phyloP scores from a whole-genome alignment of 2,797 vertebrate species.

The Chaunax sp. region DNA sequence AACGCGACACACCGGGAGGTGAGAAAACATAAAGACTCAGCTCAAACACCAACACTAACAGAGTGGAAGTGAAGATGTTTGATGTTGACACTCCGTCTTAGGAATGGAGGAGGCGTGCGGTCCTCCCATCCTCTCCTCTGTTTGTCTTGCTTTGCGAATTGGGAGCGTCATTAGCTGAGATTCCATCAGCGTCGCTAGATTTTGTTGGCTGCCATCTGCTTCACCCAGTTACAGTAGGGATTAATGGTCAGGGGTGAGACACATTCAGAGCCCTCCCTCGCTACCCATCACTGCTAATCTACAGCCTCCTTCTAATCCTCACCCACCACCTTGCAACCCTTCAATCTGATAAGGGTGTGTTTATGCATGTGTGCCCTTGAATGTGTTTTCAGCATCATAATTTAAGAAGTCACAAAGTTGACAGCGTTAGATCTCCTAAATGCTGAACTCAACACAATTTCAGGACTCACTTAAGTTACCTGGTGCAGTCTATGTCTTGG shows the following conservation, averaged over 20 bases:
- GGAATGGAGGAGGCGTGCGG: not conserved
- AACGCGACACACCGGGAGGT: not conserved
- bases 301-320: slow-evolving; percentile 54
- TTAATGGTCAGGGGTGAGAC: slow-evolving; percentile 71
- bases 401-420: slow-evolving; percentile 9
- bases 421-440: not conserved
- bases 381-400: slow-evolving; percentile 1
- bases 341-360: slow-evolving; percentile 42
- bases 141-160: slow-evolving; percentile 59
- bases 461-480: not conserved
- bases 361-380: slow-evolving; percentile 16
- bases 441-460: not conserved
- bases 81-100: slow-evolving; percentile 21
- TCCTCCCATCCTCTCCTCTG: slow-evolving; percentile 24
- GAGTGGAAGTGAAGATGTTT: slow-evolving; percentile 13
- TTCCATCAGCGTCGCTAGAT: slow-evolving; percentile 76
- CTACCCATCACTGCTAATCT: slow-evolving; percentile 62
- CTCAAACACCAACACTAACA: not conserved
- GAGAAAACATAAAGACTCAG: not conserved
- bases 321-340: slow-evolving; percentile 22
- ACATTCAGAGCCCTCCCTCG: slow-evolving; percentile 39
- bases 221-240: slow-evolving; percentile 71
- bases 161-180: slow-evolving; percentile 76
- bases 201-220: slow-evolving; percentile 77
- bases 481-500: not conserved